phyloP scores from a whole-genome alignment of 2,113 vertebrate genomes.

The Plestiodon gilberti region DNA sequence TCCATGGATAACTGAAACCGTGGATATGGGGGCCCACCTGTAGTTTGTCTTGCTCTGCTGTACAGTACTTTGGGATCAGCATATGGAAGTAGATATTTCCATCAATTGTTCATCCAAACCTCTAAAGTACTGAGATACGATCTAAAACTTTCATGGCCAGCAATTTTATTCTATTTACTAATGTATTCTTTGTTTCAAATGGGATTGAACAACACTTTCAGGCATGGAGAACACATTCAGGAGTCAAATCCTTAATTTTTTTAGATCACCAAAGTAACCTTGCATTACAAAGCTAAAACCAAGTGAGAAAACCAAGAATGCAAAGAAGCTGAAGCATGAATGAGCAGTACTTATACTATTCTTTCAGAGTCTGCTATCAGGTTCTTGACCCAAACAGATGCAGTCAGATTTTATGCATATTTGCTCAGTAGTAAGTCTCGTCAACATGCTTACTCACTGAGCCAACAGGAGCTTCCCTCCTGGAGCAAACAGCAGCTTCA shows the following conservation, averaged over 20 bases:
- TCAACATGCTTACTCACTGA: too few species aligned
- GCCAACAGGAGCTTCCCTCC: too few species aligned
- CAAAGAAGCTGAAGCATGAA: neutral
- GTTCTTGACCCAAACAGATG: neutral
- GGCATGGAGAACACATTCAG: neutral
- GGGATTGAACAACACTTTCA: neutral
- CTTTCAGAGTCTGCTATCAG: neutral
- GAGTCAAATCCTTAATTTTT: neutral
- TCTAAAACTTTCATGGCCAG: too few species aligned
- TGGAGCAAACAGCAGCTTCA: too few species aligned
- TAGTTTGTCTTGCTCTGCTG: neutral
- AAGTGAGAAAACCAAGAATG: neutral
- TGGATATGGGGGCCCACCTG: too few species aligned
- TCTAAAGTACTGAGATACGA: too few species aligned
- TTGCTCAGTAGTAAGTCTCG: too few species aligned
- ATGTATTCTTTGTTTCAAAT: neutral
- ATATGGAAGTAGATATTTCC: neutral
- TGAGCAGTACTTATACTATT: neutral
- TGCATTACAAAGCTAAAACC: neutral
- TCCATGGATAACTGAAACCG: too few species aligned
- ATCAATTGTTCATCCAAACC: neutral
- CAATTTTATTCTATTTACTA: too few species aligned
- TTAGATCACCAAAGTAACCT: neutral
- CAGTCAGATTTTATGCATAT: neutral
- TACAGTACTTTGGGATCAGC: neutral